These are phyloP conservation scores for Morelia viridis DNA, from an alignment of 2,797 vertebrate species.

Conservation along the genomic window DNA sequence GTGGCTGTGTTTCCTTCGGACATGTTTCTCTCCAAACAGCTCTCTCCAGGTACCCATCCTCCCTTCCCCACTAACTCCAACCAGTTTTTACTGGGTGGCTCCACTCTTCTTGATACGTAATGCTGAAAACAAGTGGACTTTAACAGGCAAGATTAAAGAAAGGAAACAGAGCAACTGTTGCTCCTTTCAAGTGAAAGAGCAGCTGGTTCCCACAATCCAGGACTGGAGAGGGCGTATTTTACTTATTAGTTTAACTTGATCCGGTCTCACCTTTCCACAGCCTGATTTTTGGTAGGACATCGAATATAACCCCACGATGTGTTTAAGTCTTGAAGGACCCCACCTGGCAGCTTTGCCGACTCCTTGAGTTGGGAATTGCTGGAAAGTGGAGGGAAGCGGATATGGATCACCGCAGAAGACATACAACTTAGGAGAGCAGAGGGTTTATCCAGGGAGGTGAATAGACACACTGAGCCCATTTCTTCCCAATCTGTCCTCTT, in stretches of 20 bases:
- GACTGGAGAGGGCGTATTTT: slow-evolving; percentile 18
- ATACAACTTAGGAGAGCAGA: background rate
- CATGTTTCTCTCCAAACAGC: slow-evolving; percentile 9
- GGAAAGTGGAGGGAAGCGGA: background rate
- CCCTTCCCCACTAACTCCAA: slow-evolving; percentile 34
- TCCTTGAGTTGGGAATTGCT: background rate
- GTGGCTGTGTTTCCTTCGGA: background rate
- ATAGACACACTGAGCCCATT: background rate
- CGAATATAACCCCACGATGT: background rate
- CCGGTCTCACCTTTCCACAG: slow-evolving; percentile 15
- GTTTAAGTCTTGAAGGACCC: background rate
- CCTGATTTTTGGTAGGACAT: background rate
- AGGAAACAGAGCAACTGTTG: slow-evolving; percentile 25
- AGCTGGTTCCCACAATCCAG: slow-evolving; percentile 37
- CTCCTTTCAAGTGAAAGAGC: background rate
- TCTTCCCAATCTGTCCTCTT: background rate
- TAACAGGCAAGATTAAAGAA: slow-evolving; percentile 42
- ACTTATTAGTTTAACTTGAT: background rate
- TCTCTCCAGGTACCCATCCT: background rate
- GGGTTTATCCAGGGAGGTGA: background rate
- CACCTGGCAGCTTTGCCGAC: background rate
- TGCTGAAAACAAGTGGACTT: slow-evolving; percentile 35
- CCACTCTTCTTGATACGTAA: slow-evolving; percentile 25
- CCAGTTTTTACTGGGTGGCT: slow-evolving; percentile 27
- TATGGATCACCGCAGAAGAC: background rate